A percentile compares a stretch with the other conserved stretches of the same genome.
These are phyloP conservation scores for Ophioninae sp. DNA, from an alignment of 2,888 invertebrate species.

Conservation along the genomic window DNA sequence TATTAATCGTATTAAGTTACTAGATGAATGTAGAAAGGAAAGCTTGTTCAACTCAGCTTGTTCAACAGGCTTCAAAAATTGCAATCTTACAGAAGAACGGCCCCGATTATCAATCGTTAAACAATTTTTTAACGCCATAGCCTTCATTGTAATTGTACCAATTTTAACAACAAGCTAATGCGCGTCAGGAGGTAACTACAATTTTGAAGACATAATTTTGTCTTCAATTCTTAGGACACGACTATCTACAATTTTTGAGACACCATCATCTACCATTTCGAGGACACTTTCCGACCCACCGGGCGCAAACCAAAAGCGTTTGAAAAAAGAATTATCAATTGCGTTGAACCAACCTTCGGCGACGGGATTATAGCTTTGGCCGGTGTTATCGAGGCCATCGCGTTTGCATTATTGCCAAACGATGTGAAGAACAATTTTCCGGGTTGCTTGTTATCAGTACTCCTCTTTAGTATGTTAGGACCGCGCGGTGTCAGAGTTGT, in stretches of 20 bases:
- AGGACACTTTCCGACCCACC: background rate
- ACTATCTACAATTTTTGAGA: too few relatives aligned
- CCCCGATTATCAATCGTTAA: background rate
- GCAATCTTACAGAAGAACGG: too few relatives aligned
- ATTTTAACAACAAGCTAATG: background rate
- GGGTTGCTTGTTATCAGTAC: constrained; percentile 71
- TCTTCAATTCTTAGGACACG: too few relatives aligned
- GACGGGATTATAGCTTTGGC: constrained; percentile 71
- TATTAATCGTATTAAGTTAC: too few relatives aligned
- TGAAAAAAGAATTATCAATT: background rate
- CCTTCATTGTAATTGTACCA: background rate
- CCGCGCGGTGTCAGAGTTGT: constrained; percentile 72
- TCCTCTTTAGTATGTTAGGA: constrained; percentile 78
- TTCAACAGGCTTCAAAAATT: too few relatives aligned
- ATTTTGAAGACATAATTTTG: background rate
- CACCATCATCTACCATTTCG: background rate
- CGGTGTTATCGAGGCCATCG: constrained; percentile 70
- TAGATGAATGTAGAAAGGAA: too few relatives aligned
- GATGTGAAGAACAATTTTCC: constrained; percentile 76
- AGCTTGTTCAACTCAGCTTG: too few relatives aligned
- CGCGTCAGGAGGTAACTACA: background rate
- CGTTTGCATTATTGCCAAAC: constrained; percentile 71
- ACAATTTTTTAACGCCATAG: background rate
- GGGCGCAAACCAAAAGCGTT: background rate
- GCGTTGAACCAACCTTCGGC: constrained; percentile 67